phyloP scores from a whole-genome alignment of 2,113 vertebrate species.

The Orientallactaga bullata region DNA sequence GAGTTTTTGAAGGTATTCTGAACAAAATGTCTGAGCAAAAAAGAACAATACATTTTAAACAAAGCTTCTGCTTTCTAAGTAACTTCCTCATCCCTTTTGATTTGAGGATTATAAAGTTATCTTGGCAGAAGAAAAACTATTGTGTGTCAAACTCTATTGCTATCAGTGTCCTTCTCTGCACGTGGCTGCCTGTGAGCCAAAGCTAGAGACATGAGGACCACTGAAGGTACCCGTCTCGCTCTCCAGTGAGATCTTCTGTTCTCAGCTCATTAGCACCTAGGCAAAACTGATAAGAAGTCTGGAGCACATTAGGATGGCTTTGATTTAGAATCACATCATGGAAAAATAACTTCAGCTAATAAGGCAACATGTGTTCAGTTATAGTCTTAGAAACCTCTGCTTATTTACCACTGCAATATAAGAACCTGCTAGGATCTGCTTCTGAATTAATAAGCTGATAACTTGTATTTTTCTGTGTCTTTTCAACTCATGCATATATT shows the following conservation, averaged over 20 bases:
- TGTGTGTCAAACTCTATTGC: slow-evolving; percentile 10
- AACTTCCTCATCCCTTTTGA: slow-evolving; percentile 31
- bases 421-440: slow-evolving; percentile 45
- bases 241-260: slow-evolving; percentile 47
- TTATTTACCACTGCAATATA: background rate
- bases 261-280: slow-evolving; percentile 26
- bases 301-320: slow-evolving; percentile 29
- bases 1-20: background rate
- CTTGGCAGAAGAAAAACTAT: slow-evolving; percentile 19
- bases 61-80: slow-evolving; percentile 23
- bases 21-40: slow-evolving; percentile 35
- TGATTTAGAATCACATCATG: slow-evolving; percentile 34
- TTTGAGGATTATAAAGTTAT: slow-evolving; percentile 30
- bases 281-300: slow-evolving; percentile 1
- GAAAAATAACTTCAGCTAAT: slow-evolving; percentile 37
- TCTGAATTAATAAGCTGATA: slow-evolving; percentile 54
- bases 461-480: slow-evolving; percentile 37
- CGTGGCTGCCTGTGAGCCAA: background rate
- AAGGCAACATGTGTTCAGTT: slow-evolving; percentile 39
- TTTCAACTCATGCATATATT: background rate
- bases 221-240: background rate
- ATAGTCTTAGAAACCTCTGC: background rate
- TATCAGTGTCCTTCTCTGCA: slow-evolving; percentile 42
- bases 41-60: slow-evolving; percentile 23
- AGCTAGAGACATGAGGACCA: slow-evolving; percentile 46